Conservation (phyloP, 2,113 vertebrate genomes). For the Puma concolor region DNA sequence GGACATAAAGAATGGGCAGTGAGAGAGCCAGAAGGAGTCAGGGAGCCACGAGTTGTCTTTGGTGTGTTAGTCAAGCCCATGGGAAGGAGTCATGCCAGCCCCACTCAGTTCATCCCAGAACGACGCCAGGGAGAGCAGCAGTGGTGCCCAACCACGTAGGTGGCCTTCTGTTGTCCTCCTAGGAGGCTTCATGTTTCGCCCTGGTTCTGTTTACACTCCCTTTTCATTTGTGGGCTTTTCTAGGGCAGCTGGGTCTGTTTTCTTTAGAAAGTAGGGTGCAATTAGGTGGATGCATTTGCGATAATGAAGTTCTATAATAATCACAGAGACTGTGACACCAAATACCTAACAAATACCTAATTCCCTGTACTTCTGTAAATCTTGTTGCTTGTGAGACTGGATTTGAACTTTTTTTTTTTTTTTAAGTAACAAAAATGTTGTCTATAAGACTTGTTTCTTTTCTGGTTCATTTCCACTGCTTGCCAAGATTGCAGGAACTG, state of each 20-base stretch:
- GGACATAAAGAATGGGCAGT: not conserved
- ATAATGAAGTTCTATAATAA: not conserved
- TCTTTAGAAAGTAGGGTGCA: not conserved
- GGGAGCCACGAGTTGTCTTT: not conserved
- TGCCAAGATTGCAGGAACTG: not conserved
- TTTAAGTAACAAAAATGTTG: not conserved
- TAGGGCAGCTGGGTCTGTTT: not conserved
- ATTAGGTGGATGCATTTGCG: too few relatives aligned
- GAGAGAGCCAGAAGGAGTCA: not conserved
- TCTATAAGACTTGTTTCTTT: not conserved
- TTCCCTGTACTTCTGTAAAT: not conserved
- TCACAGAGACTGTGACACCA: not conserved
- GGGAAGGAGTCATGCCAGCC: not conserved
- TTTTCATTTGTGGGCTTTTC: not conserved
- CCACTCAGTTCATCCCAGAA: too few relatives aligned
- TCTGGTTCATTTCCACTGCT: not conserved
- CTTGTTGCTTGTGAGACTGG: not conserved
- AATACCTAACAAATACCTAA: too few relatives aligned
- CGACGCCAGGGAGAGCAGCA: not conserved
- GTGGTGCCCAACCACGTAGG: accelerated
- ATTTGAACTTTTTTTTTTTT: not conserved
- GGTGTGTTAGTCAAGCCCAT: not conserved
- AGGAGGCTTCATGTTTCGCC: not conserved
- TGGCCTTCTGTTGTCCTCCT: not conserved
- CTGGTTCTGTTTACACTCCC: not conserved